phyloP scores from a whole-genome alignment of 2,888 invertebrate species.

The Phyto melanocephala region DNA sequence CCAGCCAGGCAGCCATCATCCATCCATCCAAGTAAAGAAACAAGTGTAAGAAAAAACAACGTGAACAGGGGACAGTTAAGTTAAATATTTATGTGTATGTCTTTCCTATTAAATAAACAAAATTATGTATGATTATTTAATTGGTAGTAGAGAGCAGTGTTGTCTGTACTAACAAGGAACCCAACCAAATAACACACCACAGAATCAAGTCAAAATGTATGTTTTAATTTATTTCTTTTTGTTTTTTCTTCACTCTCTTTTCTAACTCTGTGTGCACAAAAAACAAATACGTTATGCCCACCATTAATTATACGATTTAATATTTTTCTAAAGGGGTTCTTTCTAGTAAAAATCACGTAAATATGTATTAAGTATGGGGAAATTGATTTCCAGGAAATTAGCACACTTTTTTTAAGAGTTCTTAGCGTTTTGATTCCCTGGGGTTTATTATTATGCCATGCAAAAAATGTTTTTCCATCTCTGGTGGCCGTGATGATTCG shows the following conservation, averaged over 20 bases:
- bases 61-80: constrained; percentile 21
- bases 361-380: neutral
- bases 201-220: constrained; percentile 1
- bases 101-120: constrained; percentile 57
- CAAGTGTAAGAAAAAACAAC: constrained; percentile 5
- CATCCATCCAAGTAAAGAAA: neutral
- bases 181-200: constrained; percentile 18
- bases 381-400: neutral
- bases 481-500: no score
- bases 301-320: neutral
- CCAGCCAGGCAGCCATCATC: neutral
- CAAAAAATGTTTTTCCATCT: no score
- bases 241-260: neutral
- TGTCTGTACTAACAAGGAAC: neutral
- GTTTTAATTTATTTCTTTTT: constrained; percentile 9
- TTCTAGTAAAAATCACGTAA: neutral
- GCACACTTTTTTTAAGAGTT: no score
- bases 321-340: neutral
- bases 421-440: no score
- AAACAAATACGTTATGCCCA: neutral
- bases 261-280: no score
- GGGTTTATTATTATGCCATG: no score
- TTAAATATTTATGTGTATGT: constrained; percentile 14
- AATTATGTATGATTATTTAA: constrained; percentile 62
- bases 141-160: constrained; percentile 17